A percentile compares a stretch with the other conserved stretches of the same genome.
phyloP scores from a whole-genome alignment of 2,888 invertebrate species.

The Calephelis perditalis region DNA sequence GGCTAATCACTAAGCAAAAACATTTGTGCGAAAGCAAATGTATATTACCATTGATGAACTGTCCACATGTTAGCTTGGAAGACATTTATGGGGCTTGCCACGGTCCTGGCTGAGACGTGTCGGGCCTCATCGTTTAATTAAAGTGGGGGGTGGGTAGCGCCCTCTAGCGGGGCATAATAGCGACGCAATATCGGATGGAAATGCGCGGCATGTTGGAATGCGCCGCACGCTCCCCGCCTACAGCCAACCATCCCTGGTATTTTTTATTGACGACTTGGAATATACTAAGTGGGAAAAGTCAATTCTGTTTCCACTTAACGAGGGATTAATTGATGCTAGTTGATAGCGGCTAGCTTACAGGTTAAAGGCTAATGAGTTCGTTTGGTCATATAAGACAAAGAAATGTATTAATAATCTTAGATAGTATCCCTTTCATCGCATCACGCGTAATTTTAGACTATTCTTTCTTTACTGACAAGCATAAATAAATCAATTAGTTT shows the following conservation, averaged over 20 bases:
- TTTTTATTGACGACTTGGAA: slow-evolving; percentile 76
- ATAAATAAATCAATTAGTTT: no score
- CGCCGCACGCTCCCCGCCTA: slow-evolving; percentile 69
- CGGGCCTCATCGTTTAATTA: slow-evolving; percentile 77
- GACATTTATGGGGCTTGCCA: slow-evolving; percentile 24
- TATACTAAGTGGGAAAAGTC: slow-evolving; percentile 59
- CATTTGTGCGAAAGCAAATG: neutral
- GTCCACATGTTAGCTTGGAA: slow-evolving; percentile 39
- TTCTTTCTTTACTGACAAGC: no score
- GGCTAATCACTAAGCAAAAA: slow-evolving; percentile 7
- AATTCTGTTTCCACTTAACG: slow-evolving; percentile 37
- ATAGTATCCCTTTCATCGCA: no score
- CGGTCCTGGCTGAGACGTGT: slow-evolving; percentile 67
- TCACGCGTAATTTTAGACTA: no score
- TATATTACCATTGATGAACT: slow-evolving; percentile 43
- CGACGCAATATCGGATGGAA: slow-evolving; percentile 78
- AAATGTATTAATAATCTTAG: no score
- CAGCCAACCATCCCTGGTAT: slow-evolving; percentile 74
- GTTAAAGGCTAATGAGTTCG: no score
- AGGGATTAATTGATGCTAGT: neutral
- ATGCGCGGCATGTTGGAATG: slow-evolving; percentile 78
- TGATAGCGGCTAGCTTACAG: no score
- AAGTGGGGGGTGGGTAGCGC: slow-evolving; percentile 66
- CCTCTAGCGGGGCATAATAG: slow-evolving; percentile 70
- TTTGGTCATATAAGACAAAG: no score